Evolutionary conservation across 2,797 vertebrate genomes (phyloP).

Genomic region (Oreonectes daqikongensis): DNA sequence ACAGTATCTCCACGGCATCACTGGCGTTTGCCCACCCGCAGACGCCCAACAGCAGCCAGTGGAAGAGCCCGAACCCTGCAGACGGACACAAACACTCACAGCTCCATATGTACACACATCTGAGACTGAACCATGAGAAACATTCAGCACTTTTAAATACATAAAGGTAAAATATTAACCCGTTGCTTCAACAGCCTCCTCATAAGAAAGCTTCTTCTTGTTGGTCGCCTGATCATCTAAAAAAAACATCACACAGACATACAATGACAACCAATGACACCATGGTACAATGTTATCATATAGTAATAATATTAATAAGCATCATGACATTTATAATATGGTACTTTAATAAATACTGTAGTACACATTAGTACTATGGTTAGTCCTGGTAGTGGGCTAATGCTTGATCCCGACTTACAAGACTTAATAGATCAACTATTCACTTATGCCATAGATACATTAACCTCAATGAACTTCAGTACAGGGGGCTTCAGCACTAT

Average conservation of each 20-base stretch:
- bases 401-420: not conserved
- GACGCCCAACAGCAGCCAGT: conserved; percentile 71
- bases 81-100: conserved; percentile 1
- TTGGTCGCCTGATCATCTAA: conserved; percentile 7
- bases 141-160: not conserved
- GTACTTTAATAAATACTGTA: too few species aligned
- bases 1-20: conserved; percentile 79
- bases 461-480: not conserved
- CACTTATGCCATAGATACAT: not conserved
- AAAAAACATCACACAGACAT: conserved; percentile 7
- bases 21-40: conserved; percentile 83
- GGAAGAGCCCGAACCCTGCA: conserved; percentile 79
- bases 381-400: not conserved
- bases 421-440: not conserved
- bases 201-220: conserved; percentile 64
- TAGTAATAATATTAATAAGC: too few species aligned
- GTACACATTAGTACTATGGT: not conserved
- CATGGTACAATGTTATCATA: not conserved
- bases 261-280: not conserved
- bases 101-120: not conserved
- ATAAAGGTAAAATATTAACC: conserved; percentile 59
- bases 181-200: conserved; percentile 76
- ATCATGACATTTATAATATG: too few species aligned
- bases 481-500: not conserved
- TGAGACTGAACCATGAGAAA: not conserved